Base-by-base conservation (phyloP, 2,113 vertebrate species). In the Apus apus region DNA sequence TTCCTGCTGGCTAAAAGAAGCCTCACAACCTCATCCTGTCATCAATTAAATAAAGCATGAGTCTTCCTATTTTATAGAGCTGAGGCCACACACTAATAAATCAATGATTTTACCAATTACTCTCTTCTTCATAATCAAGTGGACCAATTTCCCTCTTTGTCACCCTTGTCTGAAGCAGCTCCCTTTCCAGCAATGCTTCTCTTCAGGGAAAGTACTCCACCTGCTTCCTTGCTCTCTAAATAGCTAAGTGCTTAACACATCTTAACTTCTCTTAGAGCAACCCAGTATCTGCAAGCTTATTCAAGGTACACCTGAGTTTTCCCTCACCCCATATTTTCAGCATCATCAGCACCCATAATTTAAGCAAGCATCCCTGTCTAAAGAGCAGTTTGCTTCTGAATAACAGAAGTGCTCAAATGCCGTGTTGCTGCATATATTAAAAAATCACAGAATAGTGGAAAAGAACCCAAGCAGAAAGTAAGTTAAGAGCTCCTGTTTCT, bases 1-100 rank as follows among this genome's bases (percentile, higher is more conserved):
- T 75, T 96, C 78, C 92, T 96, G 58, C 74, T 83, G 91, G 30
- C 57, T 75, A 74, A 87, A 76, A 54, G 80, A 94, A 96, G 67
- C 79, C 57, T 92, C 83, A 92, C 79, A 95, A 56, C 30, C 66
- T 87, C 22, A 2, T 90, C 83, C 81, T 89, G 79, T 80, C 58
- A 25, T 54, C 93, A 98, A 90, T 77, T 40, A 83, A 78, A 85
- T n/a, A 83, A 74, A 71, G 25, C 32, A 72, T 53, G 36, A 8
- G 11, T 61, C 43, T 34, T 71, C 20, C 17, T 19, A 6, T 70
- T 78, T 50, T 38, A 27, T 13, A 62, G 10, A 68, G 25, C 61
- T 87, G 54, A 87, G 17, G 25, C 6, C 22, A 56, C 9, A 54
- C 48, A 58, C 8, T 36, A 34, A 71, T 15, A 89, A 15, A 68